Conservation (phyloP, 2,113 vertebrate genomes). For the Redunca redunca region DNA sequence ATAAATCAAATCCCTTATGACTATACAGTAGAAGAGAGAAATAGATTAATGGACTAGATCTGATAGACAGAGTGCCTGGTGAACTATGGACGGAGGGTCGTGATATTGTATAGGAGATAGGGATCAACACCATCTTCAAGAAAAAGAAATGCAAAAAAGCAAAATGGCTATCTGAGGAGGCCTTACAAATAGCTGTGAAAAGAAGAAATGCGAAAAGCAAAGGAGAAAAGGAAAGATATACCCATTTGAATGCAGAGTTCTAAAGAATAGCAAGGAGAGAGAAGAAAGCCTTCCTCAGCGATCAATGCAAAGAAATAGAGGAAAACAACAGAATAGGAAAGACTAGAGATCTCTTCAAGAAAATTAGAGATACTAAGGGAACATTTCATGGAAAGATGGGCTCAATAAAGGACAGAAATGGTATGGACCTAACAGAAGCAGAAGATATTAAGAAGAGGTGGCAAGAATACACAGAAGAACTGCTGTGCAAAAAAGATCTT, state of each 20-base stretch:
- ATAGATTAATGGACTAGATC: background rate
- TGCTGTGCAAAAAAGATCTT: background rate
- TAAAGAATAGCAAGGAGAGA: background rate
- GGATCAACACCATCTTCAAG: no score
- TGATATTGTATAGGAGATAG: no score
- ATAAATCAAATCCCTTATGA: background rate
- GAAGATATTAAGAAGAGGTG: background rate
- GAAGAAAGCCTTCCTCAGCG: background rate
- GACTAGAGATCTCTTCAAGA: background rate
- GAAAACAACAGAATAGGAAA: background rate
- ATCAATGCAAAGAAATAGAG: background rate
- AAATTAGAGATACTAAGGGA: background rate
- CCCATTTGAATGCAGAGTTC: background rate
- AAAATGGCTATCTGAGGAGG: no score
- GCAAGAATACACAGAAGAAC: background rate
- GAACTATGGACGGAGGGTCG: background rate
- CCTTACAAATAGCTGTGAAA: background rate
- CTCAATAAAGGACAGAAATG: background rate
- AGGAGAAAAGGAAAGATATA: background rate
- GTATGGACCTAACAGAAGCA: background rate
- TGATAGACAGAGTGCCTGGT: background rate
- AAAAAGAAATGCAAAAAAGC: no score
- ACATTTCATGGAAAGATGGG: background rate
- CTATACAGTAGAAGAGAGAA: background rate
- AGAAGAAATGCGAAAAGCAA: background rate